These are phyloP conservation scores for Alauda arvensis DNA, from an alignment of 2,797 vertebrate species.

Conservation along the genomic window DNA sequence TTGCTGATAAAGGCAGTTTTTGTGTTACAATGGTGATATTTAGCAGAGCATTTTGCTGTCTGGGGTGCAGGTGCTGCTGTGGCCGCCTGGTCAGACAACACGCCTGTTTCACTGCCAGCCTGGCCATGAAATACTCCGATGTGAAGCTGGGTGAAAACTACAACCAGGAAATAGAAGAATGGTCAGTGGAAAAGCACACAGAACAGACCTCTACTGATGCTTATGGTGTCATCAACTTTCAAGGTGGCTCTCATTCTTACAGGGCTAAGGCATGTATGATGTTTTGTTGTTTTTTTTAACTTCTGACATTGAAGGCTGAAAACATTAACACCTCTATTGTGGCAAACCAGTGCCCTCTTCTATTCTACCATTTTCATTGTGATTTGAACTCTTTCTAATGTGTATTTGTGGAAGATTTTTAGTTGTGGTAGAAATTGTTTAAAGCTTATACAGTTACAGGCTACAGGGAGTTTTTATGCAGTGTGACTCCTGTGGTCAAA, in stretches of 20 bases:
- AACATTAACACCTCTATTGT: background rate
- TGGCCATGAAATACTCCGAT: conserved; percentile 94
- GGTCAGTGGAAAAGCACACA: conserved; percentile 97
- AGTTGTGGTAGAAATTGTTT: background rate
- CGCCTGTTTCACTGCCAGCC: conserved; percentile 92
- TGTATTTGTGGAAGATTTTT: background rate
- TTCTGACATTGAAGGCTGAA: background rate
- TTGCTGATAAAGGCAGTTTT: background rate
- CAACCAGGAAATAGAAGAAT: conserved; percentile 83
- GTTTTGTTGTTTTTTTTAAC: background rate
- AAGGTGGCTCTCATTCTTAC: conserved; percentile 98
- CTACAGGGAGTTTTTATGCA: background rate
- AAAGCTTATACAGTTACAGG: background rate
- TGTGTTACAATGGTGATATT: background rate
- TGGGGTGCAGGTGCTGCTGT: conserved; percentile 87
- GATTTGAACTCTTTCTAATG: background rate
- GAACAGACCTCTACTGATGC: conserved; percentile 92
- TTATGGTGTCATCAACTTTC: conserved; percentile 97
- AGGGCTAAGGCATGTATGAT: conserved; percentile 87
- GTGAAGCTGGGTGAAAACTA: conserved; percentile 90
- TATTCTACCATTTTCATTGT: background rate
- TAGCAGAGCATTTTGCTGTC: background rate
- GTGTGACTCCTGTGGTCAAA: background rate
- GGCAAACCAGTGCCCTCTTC: background rate
- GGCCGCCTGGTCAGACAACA: conserved; percentile 96